Base-by-base conservation (phyloP, 1,140 invertebrate species). In the Heliothis subflexa region DNA sequence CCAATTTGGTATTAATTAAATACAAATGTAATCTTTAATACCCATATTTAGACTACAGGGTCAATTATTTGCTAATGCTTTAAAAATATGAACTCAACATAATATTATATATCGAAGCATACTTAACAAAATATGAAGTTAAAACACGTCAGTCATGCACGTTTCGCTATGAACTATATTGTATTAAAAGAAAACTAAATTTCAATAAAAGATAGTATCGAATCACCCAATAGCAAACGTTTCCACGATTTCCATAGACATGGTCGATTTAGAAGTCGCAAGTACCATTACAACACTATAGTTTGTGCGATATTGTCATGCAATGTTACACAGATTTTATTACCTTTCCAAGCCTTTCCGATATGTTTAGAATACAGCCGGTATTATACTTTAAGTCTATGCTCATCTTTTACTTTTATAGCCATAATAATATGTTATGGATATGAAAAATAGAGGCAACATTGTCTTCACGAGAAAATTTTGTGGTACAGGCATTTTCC, bases 351-450 rank as follows among this genome's bases (percentile, higher is more conserved):
- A 40, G 21, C 70, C 25, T 54, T n/a, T 13, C 28, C 28, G 28
- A 73, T 57, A 73, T 70, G 12, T 59, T 55, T 73, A 59, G 50
- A 45, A 47, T 12, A 57, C 11, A 55, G 11, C 33, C 45, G 47
- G 47, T 13, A 5, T 28, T 52, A 40, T 64, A 64, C 28, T 70
- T 54, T 25, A 9, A 49, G 4, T 28, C 12, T 16, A 13, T 33
- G 33, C 52, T 73, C 70, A 47, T 73, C 28, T 73, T 57, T 73
- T 59, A 57, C 45, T 59, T 70, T 70, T 70, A 70, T 54, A 16
- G 62, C 62, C 13, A 49, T 66, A 66, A 64, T 66, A 66, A 66
- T 66, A 47, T 49, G 40, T 21, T 66, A 9, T 12, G 40, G 11
- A 12, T 66, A 40, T 66, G 59, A 66, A 66, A 66, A 49, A 49